A percentile compares a stretch with the other conserved stretches of the same genome.
phyloP scores from a whole-genome alignment of 2,113 vertebrate species.

The Malurus melanocephalus region DNA sequence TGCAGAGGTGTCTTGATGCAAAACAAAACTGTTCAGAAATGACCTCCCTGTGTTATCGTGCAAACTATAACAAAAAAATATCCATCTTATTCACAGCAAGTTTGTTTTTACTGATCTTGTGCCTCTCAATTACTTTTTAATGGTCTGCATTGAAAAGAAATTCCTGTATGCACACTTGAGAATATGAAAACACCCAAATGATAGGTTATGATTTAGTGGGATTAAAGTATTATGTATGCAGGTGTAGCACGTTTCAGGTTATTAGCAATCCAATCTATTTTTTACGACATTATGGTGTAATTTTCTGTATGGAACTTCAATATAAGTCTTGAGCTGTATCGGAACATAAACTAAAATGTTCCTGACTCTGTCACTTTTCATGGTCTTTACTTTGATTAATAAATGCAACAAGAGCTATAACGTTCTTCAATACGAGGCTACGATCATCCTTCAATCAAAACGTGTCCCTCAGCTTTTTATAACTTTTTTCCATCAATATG shows the following conservation, averaged over 20 bases:
- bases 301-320: constrained; percentile 64
- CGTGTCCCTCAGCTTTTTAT: constrained; percentile 25
- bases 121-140: constrained; percentile 66
- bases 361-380: constrained; percentile 67
- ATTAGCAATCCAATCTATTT: constrained; percentile 73
- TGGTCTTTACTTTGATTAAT: constrained; percentile 72
- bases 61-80: background rate
- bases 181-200: constrained; percentile 61
- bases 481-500: constrained; percentile 2
- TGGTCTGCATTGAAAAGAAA: constrained; percentile 59
- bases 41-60: background rate
- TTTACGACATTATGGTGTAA: constrained; percentile 65
- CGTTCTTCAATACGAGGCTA: constrained; percentile 28
- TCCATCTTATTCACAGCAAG: constrained; percentile 41
- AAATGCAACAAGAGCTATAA: constrained; percentile 58
- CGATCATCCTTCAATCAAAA: constrained; percentile 54
- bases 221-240: constrained; percentile 66
- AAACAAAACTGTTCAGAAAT: constrained; percentile 1
- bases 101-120: constrained; percentile 62
- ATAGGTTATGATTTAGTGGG: constrained; percentile 62
- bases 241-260: constrained; percentile 64
- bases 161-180: constrained; percentile 53
- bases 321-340: constrained; percentile 60
- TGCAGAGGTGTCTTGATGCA: background rate
- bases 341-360: constrained; percentile 68